A percentile compares a stretch with the other conserved stretches of the same genome.
These are phyloP conservation scores for Labroides dimidiatus DNA, from an alignment of 2,797 vertebrate species.

Conservation along the genomic window DNA sequence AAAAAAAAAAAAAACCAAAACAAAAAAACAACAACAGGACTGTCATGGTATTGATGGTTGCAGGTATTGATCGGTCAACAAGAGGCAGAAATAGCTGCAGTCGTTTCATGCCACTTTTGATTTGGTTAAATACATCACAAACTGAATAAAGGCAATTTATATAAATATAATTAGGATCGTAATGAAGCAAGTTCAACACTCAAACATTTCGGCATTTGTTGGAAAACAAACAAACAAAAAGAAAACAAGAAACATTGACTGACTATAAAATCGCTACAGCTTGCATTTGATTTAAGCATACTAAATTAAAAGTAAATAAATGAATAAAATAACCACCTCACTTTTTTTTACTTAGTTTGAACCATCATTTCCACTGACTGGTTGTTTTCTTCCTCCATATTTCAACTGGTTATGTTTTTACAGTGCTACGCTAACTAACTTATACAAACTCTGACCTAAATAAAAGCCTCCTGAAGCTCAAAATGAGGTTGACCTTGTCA, in stretches of 20 bases:
- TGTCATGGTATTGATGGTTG: slow-evolving; percentile 5
- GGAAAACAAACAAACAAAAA: too few species aligned
- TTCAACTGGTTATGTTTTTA: not conserved
- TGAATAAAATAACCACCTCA: too few species aligned
- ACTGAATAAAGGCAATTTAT: not conserved
- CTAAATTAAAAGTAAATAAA: not conserved
- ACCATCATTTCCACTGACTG: not conserved
- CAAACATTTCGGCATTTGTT: not conserved
- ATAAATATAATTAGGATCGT: too few species aligned
- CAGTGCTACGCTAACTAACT: slow-evolving; percentile 9
- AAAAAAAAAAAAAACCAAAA: too few species aligned
- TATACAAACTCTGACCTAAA: slow-evolving; percentile 20
- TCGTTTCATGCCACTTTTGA: not conserved
- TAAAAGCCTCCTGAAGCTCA: slow-evolving; percentile 23
- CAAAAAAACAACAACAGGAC: too few species aligned
- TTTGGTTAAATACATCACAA: not conserved
- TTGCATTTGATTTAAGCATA: not conserved
- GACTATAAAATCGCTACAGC: not conserved
- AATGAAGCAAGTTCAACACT: too few species aligned
- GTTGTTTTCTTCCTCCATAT: too few species aligned
- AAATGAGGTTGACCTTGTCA: slow-evolving; percentile 22
- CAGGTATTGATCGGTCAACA: too few species aligned
- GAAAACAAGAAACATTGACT: too few species aligned
- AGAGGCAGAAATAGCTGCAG: too few species aligned
- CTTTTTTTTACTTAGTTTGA: too few species aligned